Conservation (phyloP, 1,140 invertebrate genomes). For the Mamestra configurata region DNA sequence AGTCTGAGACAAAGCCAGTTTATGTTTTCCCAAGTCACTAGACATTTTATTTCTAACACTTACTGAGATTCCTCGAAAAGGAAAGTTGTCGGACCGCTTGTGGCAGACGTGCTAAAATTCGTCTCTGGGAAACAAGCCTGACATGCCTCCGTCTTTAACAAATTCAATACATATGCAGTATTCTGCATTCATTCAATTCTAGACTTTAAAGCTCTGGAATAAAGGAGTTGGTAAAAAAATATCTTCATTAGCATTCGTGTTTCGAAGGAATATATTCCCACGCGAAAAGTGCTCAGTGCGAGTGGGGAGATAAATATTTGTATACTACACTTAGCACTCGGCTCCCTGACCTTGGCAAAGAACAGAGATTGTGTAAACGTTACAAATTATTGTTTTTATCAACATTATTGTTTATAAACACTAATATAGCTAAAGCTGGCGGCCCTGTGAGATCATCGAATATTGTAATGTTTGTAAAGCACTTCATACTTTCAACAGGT, state of each 20-base stretch:
- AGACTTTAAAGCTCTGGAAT: conserved; percentile 34
- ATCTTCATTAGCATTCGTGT: conserved; percentile 33
- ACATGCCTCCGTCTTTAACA: conserved; percentile 34
- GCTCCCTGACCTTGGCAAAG: conserved; percentile 67
- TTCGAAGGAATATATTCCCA: conserved; percentile 69
- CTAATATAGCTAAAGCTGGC: not conserved
- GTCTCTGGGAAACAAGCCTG: conserved; percentile 64
- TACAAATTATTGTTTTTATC: conserved; percentile 10
- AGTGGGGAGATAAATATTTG: conserved; percentile 85
- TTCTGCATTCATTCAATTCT: conserved; percentile 5
- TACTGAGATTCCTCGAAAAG: conserved; percentile 58
- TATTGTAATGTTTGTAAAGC: not conserved
- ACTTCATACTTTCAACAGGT: not conserved
- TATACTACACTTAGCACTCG: conserved; percentile 67
- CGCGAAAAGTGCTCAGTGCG: conserved; percentile 74
- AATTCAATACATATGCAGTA: not conserved
- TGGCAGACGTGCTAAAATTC: conserved; percentile 70
- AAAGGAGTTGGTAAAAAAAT: not conserved
- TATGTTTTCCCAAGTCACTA: conserved; percentile 45
- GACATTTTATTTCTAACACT: conserved; percentile 43
- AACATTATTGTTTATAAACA: conserved; percentile 29
- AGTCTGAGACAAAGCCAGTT: conserved; percentile 35
- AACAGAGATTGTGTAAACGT: conserved; percentile 29
- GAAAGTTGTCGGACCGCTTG: conserved; percentile 53
- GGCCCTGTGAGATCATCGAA: conserved; percentile 3